Evolutionary conservation across 1,140 invertebrate species (phyloP).

Genomic region (Ridgeia piscesae): DNA sequence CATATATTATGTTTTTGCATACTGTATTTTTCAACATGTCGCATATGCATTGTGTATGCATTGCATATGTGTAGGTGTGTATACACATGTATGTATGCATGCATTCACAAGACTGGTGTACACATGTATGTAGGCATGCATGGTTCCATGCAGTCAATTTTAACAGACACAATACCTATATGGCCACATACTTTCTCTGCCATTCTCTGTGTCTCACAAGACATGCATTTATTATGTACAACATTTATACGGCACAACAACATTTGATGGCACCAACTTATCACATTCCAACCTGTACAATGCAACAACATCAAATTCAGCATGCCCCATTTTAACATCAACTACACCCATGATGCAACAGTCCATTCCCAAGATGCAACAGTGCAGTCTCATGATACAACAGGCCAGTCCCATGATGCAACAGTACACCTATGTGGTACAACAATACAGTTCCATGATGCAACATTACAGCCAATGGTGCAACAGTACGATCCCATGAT

Average conservation of each 20-base stretch:
- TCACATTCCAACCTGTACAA: not conserved
- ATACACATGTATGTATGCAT: not conserved
- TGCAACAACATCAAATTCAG: not conserved
- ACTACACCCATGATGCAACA: not conserved
- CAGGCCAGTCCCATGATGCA: not conserved
- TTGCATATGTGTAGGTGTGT: not conserved
- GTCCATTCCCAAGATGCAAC: not conserved
- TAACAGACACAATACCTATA: not conserved
- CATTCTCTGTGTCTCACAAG: not conserved
- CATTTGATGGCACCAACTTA: not conserved
- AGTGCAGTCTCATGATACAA: not conserved
- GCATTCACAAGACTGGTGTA: not conserved
- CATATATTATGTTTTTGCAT: not conserved
- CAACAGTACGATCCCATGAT: not conserved
- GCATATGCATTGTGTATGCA: not conserved
- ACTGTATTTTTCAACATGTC: not conserved
- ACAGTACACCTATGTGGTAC: not conserved
- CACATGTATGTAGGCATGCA: not conserved
- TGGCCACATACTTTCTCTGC: not conserved
- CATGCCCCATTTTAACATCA: not conserved
- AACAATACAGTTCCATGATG: not conserved
- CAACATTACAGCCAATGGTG: not conserved
- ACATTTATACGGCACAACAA: not conserved
- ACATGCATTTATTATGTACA: not conserved
- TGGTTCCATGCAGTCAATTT: not conserved